Evolutionary conservation across 30 jellyfish, hydroid and myxozoan genomes (phyloP).

Genomic region (Phacellophora camtschatica): DNA sequence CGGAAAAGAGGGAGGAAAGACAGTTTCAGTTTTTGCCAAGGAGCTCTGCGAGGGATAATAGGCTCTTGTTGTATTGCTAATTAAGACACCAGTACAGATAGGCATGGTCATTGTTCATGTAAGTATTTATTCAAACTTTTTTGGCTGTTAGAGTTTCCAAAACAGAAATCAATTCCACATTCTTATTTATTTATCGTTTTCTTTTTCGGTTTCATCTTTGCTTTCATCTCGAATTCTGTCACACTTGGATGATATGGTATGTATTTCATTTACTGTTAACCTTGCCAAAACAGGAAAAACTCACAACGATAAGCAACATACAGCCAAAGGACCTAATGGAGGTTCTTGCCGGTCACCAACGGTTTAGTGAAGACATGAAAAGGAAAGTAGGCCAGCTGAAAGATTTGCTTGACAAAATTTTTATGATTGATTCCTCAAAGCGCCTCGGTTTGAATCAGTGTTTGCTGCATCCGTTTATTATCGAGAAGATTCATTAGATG

Average conservation of each 20-base stretch:
- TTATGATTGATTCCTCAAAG: constrained; percentile 93
- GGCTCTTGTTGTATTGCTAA: too few species aligned
- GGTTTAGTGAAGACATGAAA: constrained; percentile 75
- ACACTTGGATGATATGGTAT: constrained; percentile 51
- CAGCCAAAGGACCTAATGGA: constrained; percentile 80
- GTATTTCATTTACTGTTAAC: constrained; percentile 12
- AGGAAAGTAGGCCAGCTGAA: constrained; percentile 95
- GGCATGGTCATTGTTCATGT: too few species aligned
- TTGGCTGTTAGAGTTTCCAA: too few species aligned
- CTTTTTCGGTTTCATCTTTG: constrained; percentile 54
- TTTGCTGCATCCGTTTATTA: constrained; percentile 85
- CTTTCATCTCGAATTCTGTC: neutral
- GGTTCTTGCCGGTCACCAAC: constrained; percentile 72
- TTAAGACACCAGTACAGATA: too few species aligned
- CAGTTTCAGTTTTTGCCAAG: too few species aligned
- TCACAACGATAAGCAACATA: constrained; percentile 81
- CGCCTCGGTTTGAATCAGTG: constrained; percentile 90
- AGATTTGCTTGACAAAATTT: constrained; percentile 92
- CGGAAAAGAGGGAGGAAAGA: too few species aligned
- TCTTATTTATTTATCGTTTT: constrained; percentile 13
- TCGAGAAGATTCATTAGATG: constrained; percentile 74
- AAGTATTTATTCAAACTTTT: too few species aligned
- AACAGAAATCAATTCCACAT: too few species aligned
- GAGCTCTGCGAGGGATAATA: too few species aligned
- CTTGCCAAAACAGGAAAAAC: constrained; percentile 82